A percentile compares a stretch with the other conserved stretches of the same genome.
Conservation (phyloP, 2,797 vertebrate genomes). For the Naso thynnoides region DNA sequence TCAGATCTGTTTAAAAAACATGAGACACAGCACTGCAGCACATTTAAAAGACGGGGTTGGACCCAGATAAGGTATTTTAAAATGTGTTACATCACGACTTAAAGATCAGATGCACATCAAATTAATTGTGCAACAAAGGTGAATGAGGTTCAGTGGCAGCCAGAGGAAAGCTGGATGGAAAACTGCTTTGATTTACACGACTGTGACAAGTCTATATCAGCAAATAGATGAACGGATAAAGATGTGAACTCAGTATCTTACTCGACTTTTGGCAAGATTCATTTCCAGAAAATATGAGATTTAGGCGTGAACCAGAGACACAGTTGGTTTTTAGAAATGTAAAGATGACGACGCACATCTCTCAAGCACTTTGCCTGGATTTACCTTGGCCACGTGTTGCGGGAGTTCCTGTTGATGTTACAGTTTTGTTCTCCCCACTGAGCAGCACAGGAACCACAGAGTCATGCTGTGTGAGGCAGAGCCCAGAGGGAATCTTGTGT, state of each 20-base stretch:
- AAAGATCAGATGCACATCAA: too few species aligned
- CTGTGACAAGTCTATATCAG: too few species aligned
- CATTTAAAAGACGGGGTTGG: too few species aligned
- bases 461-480: not conserved
- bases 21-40: too few species aligned
- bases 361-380: not conserved
- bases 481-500: slow-evolving; percentile 28
- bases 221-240: not conserved
- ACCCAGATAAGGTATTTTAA: too few species aligned
- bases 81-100: too few species aligned
- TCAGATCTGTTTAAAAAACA: too few species aligned
- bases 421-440: slow-evolving; percentile 14
- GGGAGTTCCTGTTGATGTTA: slow-evolving; percentile 5
- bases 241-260: not conserved
- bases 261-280: not conserved
- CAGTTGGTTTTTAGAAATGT: not conserved
- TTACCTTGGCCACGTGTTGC: not conserved
- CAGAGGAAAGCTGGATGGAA: not conserved
- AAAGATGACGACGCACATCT: not conserved
- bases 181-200: not conserved
- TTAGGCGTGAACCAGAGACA: not conserved
- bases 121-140: too few species aligned
- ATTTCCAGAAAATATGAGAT: not conserved
- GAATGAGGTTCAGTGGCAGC: not conserved
- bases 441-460: slow-evolving; percentile 18